Evolutionary conservation across 2,113 vertebrate genomes (phyloP).

Genomic region (Indri indri): DNA sequence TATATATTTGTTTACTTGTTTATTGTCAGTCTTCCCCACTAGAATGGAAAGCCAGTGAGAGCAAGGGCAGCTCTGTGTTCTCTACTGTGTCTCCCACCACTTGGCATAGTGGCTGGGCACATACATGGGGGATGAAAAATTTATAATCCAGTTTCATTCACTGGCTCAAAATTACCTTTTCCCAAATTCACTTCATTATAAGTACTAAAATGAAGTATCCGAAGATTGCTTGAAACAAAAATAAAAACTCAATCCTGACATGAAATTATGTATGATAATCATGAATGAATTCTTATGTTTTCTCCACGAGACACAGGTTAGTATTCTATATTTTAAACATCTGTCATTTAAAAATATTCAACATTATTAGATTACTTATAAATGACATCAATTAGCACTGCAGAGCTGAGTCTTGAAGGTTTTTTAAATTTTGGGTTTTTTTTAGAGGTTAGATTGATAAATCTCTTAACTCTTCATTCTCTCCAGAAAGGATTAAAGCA

Average conservation of each 20-base stretch:
- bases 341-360: constrained; percentile 83
- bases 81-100: not conserved
- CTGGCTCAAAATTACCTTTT: not conserved
- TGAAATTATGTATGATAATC: constrained; percentile 28
- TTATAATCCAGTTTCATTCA: not conserved
- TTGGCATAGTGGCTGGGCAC: not conserved
- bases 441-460: constrained; percentile 48
- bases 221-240: not conserved
- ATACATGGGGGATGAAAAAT: not conserved
- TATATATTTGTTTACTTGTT: not conserved
- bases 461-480: constrained; percentile 63
- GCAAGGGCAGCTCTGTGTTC: not conserved
- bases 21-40: not conserved
- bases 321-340: constrained; percentile 77
- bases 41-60: not conserved
- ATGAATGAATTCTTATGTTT: constrained; percentile 18
- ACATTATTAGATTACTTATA: constrained; percentile 80
- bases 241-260: constrained; percentile 64
- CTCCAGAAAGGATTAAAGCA: constrained; percentile 70
- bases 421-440: not conserved
- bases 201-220: constrained; percentile 18
- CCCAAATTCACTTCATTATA: constrained; percentile 14
- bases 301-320: constrained; percentile 42
- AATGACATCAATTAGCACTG: constrained; percentile 79
- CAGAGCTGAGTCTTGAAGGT: constrained; percentile 66